phyloP scores from a whole-genome alignment of 2,888 invertebrate species.

The Tetanocera ferruginea region DNA sequence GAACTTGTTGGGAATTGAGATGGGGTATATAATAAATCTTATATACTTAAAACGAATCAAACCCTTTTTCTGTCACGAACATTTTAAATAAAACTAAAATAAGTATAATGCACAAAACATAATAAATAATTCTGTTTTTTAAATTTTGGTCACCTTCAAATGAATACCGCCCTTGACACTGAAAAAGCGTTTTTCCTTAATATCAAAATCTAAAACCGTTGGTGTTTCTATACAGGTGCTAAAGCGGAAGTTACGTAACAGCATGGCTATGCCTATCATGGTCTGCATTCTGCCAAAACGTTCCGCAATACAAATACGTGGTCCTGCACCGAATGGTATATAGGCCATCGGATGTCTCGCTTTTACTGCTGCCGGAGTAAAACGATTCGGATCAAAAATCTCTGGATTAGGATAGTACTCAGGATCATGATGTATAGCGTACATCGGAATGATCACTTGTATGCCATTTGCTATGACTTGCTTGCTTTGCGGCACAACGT shows the following conservation, averaged over 20 bases:
- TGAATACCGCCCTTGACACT: conserved; percentile 39
- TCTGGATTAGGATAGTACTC: conserved; percentile 69
- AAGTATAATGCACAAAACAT: too few relatives aligned
- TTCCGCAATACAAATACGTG: conserved; percentile 61
- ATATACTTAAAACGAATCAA: too few relatives aligned
- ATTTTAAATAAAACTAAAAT: too few relatives aligned
- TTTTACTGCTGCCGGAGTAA: conserved; percentile 61
- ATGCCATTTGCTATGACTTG: conserved; percentile 71
- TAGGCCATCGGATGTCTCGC: conserved; percentile 58
- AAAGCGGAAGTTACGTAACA: conserved; percentile 48
- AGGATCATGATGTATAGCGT: conserved; percentile 70
- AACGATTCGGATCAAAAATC: conserved; percentile 70
- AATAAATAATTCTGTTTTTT: too few relatives aligned
- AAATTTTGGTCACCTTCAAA: too few relatives aligned
- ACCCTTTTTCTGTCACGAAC: too few relatives aligned
- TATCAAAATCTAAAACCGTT: conserved; percentile 37
- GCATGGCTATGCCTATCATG: conserved; percentile 53
- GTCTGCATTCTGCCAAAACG: conserved; percentile 64
- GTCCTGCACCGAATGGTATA: conserved; percentile 64
- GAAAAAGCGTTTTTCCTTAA: conserved; percentile 35
- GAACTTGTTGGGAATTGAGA: too few relatives aligned
- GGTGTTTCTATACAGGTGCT: conserved; percentile 40
- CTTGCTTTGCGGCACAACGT: conserved; percentile 60
- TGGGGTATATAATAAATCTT: too few relatives aligned
- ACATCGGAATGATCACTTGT: conserved; percentile 72